A percentile compares a stretch with the other conserved stretches of the same genome.
phyloP scores from a whole-genome alignment of 2,888 invertebrate species.

The Bhutanitis thaidina region DNA sequence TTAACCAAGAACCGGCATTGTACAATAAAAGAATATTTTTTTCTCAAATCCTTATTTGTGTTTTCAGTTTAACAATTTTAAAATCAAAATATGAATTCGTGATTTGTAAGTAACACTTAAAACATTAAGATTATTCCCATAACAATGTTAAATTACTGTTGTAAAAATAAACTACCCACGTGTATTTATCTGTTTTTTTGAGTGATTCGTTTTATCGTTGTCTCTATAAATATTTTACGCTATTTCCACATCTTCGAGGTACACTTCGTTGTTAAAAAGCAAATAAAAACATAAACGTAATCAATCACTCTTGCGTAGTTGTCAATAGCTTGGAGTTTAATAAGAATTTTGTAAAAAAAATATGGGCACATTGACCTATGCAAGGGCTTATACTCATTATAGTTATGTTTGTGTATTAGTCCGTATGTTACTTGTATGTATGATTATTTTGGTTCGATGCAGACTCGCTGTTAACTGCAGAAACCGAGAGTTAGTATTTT shows the following conservation, averaged over 20 bases:
- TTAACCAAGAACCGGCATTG: constrained; percentile 11
- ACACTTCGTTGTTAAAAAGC: constrained; percentile 8
- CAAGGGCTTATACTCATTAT: not conserved
- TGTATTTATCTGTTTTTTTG: not conserved
- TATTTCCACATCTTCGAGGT: not conserved
- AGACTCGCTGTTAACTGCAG: not conserved
- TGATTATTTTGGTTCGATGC: not conserved
- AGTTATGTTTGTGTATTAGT: constrained; percentile 3
- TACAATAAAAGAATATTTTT: constrained; percentile 5
- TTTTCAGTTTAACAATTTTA: too few relatives aligned
- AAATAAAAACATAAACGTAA: not conserved
- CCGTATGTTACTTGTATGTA: constrained; percentile 6
- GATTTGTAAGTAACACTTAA: too few relatives aligned
- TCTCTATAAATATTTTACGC: too few relatives aligned
- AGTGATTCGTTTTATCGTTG: not conserved
- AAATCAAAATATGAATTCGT: too few relatives aligned
- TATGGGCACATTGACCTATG: constrained; percentile 2
- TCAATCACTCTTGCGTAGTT: constrained; percentile 10
- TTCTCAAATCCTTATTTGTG: not conserved
- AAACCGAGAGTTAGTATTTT: not conserved
- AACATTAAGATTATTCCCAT: too few relatives aligned
- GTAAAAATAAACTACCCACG: constrained; percentile 2
- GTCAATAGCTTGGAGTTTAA: constrained; percentile 1
- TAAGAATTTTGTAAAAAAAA: too few relatives aligned
- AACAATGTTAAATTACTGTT: not conserved